A percentile compares a stretch with the other conserved stretches of the same genome.
Conservation (phyloP, 2,797 vertebrate genomes). For the Gambelia wislizenii region DNA sequence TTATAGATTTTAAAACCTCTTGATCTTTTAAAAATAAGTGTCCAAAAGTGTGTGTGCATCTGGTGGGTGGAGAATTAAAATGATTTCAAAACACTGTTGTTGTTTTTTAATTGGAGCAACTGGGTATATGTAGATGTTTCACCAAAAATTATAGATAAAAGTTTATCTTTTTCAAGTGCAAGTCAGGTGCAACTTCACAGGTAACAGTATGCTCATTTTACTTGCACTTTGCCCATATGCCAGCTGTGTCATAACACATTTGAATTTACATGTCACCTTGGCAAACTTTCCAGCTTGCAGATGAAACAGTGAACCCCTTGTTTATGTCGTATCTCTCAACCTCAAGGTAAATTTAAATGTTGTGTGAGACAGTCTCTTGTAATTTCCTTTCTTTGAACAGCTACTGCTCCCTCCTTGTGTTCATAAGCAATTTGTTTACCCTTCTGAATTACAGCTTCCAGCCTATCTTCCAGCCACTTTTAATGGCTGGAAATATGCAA, state of each 20-base stretch:
- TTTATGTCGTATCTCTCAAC: not conserved
- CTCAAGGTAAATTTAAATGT: slow-evolving; percentile 26
- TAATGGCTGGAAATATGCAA: slow-evolving; percentile 44
- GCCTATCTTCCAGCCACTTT: not conserved
- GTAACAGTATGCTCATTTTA: not conserved
- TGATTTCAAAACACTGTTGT: not conserved
- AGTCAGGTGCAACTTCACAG: not conserved
- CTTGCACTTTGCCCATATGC: not conserved
- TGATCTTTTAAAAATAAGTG: not conserved
- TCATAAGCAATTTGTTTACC: slow-evolving; percentile 59
- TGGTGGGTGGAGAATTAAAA: not conserved
- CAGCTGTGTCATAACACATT: not conserved
- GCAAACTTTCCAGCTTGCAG: not conserved
- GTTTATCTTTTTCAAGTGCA: not conserved
- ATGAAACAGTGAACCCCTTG: not conserved
- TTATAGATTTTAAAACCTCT: not conserved
- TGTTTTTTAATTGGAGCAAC: not conserved
- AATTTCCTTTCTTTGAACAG: slow-evolving; percentile 27
- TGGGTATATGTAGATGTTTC: not conserved
- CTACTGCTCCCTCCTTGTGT: slow-evolving; percentile 37
- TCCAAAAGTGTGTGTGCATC: not conserved
- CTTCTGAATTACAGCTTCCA: slow-evolving; percentile 46
- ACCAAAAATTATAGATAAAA: not conserved
- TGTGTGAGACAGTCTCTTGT: slow-evolving; percentile 50
- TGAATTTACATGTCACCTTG: not conserved